A percentile compares a stretch with the other conserved stretches of the same genome.
phyloP scores from a whole-genome alignment of 2,113 vertebrate genomes.

The Lichenostomus cassidix region DNA sequence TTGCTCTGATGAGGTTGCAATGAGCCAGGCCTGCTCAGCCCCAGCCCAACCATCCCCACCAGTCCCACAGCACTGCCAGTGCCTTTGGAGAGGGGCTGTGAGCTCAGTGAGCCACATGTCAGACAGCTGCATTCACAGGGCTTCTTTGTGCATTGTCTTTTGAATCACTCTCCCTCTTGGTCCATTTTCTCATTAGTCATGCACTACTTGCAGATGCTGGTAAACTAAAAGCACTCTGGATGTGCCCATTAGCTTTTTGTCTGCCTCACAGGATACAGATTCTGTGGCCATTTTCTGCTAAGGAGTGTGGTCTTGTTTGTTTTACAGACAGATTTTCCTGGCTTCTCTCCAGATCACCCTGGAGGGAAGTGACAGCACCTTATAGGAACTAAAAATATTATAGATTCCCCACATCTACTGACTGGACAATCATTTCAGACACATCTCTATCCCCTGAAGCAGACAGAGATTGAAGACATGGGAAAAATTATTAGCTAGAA shows the following conservation, averaged over 20 bases:
- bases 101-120: background rate
- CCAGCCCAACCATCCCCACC: background rate
- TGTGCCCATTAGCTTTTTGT: background rate
- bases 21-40: background rate
- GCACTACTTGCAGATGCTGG: background rate
- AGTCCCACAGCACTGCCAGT: background rate
- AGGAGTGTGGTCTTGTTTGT: background rate
- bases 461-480: background rate
- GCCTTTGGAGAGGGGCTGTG: background rate
- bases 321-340: background rate
- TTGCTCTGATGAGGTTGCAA: background rate
- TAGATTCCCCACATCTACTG: background rate
- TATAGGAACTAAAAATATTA: background rate
- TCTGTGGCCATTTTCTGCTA: background rate
- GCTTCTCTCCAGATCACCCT: background rate
- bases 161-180: background rate
- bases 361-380: background rate
- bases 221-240: background rate
- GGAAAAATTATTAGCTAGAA: background rate
- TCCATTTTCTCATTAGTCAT: background rate
- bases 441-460: background rate
- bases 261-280: background rate
- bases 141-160: background rate
- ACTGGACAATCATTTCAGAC: background rate
- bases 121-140: background rate